Conservation (phyloP, 2,888 invertebrate species). For the Adineta ricciae region DNA sequence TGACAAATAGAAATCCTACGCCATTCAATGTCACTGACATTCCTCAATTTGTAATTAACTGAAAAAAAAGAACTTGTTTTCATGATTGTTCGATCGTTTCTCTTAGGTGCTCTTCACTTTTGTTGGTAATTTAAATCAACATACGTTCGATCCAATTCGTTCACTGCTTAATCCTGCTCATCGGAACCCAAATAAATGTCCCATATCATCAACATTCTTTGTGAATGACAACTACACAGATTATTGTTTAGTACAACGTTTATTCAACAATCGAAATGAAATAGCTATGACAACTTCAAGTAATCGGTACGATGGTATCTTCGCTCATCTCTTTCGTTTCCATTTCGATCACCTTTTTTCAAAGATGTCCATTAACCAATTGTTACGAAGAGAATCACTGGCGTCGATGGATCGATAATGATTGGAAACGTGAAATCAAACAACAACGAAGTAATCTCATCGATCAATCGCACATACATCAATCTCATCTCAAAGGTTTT, state of each 20-base stretch:
- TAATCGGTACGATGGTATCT: not conserved
- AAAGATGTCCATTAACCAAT: conserved; percentile 32
- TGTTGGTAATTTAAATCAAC: conserved; percentile 7
- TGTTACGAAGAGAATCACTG: conserved; percentile 27
- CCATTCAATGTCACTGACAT: not conserved
- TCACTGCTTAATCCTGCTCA: conserved; percentile 25
- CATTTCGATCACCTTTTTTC: not conserved
- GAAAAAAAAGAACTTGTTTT: not conserved
- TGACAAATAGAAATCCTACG: not conserved
- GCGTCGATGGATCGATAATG: not conserved
- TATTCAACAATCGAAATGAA: conserved; percentile 32
- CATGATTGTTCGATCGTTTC: not conserved
- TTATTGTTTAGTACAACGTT: conserved; percentile 28
- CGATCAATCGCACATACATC: conserved; percentile 21
- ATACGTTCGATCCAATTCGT: not conserved
- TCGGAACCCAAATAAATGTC: conserved; percentile 33
- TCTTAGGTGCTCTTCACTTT: not conserved
- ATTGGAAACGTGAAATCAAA: conserved; percentile 22
- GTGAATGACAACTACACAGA: conserved; percentile 28
- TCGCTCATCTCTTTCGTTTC: too few species aligned
- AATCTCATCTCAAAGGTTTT: conserved; percentile 29
- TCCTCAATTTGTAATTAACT: not conserved
- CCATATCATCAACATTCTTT: conserved; percentile 31
- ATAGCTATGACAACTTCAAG: conserved; percentile 20
- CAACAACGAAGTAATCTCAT: conserved; percentile 28